Conservation (phyloP, 1,140 invertebrate genomes). For the Caenorhabditis briggsae region DNA sequence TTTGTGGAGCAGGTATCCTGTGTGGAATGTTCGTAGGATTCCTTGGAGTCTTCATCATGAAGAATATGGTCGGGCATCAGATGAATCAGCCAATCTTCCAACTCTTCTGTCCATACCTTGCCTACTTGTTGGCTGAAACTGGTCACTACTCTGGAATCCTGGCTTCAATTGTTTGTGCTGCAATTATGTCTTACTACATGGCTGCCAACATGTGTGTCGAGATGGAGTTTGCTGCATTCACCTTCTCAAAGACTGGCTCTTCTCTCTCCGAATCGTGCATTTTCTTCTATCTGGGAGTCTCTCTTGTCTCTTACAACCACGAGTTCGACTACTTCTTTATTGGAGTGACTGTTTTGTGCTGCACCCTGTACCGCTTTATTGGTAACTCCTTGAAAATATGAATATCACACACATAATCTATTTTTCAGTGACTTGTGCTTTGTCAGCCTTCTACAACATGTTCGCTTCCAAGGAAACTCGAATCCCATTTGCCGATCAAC, state of each 20-base stretch:
- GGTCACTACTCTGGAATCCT: slow-evolving; percentile 65
- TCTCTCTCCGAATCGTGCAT: slow-evolving; percentile 91
- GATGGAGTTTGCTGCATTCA: slow-evolving; percentile 95
- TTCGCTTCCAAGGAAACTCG: slow-evolving; percentile 78
- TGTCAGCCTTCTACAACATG: slow-evolving; percentile 31
- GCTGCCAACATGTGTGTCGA: slow-evolving; percentile 96
- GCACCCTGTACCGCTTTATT: slow-evolving; percentile 62
- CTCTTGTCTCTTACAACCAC: slow-evolving; percentile 79
- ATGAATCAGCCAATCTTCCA: slow-evolving; percentile 38
- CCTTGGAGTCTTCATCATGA: slow-evolving; percentile 50
- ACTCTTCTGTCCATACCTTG: slow-evolving; percentile 44
- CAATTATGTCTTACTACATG: slow-evolving; percentile 98
- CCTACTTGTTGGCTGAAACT: slow-evolving; percentile 57
- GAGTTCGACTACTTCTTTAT: slow-evolving; percentile 61
- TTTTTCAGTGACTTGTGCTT: slow-evolving; percentile 52
- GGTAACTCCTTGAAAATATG: slow-evolving; percentile 82
- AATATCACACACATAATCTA: neutral
- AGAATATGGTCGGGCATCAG: slow-evolving; percentile 47
- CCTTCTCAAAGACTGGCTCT: slow-evolving; percentile 84
- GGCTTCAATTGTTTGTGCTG: slow-evolving; percentile 84
- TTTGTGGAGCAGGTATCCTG: slow-evolving; percentile 19
- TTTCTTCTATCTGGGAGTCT: slow-evolving; percentile 97
- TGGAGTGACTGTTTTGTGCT: slow-evolving; percentile 59
- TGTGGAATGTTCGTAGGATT: slow-evolving; percentile 56
- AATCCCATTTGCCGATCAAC: slow-evolving; percentile 92